These are phyloP conservation scores for Virgularia gustaviana DNA, from an alignment of 92 coral and sea anemone species.

Conservation along the genomic window DNA sequence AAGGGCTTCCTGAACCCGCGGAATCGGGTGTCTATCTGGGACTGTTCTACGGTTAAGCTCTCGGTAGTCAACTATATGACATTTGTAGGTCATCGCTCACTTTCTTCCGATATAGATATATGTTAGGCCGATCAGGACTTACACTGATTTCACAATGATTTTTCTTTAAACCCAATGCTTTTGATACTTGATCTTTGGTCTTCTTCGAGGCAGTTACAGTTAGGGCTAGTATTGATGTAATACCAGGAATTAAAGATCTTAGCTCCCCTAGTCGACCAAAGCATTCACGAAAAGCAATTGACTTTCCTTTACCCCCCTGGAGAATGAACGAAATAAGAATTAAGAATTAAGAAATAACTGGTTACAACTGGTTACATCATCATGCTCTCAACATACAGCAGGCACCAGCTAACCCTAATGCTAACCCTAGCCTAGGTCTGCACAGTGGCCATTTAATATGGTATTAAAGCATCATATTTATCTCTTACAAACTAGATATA, in stretches of 20 bases:
- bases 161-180: constrained; percentile 23
- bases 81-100: constrained; percentile 10
- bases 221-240: constrained; percentile 40
- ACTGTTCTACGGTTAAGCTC: constrained; percentile 5
- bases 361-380: background rate
- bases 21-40: constrained; percentile 7
- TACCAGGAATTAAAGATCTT: constrained; percentile 41
- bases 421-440: no score
- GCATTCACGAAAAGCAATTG: constrained; percentile 36
- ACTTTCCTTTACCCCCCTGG: constrained; percentile 8
- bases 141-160: constrained; percentile 12
- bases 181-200: background rate
- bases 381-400: no score
- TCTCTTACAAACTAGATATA: background rate
- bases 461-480: background rate
- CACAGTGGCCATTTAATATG: no score
- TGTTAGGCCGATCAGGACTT: constrained; percentile 41
- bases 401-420: no score
- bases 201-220: constrained; percentile 43
- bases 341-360: background rate
- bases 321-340: background rate
- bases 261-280: constrained; percentile 52
- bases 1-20: constrained; percentile 4
- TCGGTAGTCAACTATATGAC: constrained; percentile 41
- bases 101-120: constrained; percentile 5